phyloP scores from a whole-genome alignment of 2,113 vertebrate genomes.

The Lagopus leucura region DNA sequence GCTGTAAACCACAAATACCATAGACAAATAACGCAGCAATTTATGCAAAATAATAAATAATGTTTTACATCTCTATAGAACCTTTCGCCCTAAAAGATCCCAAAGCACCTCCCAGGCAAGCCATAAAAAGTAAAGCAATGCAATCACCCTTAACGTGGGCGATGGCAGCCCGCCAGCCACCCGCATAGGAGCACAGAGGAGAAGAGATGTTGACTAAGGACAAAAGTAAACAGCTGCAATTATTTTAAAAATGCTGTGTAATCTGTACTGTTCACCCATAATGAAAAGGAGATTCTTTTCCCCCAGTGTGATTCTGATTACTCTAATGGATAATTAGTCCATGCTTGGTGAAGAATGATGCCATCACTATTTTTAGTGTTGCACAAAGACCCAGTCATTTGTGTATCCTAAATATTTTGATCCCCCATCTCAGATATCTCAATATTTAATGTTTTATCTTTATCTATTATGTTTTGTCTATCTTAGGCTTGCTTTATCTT shows the following conservation, averaged over 20 bases:
- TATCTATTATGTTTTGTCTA: too few species aligned
- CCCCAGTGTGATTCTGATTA: background rate
- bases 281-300: background rate
- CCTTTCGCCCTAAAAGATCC: constrained; percentile 8
- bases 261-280: background rate
- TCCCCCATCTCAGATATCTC: background rate
- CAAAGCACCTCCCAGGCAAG: background rate
- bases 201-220: background rate
- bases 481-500: background rate
- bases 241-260: background rate
- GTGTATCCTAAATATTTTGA: background rate
- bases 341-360: background rate
- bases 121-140: background rate
- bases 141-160: background rate
- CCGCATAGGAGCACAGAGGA: background rate
- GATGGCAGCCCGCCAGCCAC: background rate
- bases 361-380: background rate
- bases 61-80: background rate
- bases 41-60: constrained; percentile 39
- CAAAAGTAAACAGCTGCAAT: constrained; percentile 7
- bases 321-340: background rate
- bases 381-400: background rate
- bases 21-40: constrained; percentile 12
- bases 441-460: background rate
- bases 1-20: constrained; percentile 19